These are phyloP conservation scores for Sander vitreus DNA, from an alignment of 2,113 vertebrate genomes.

Conservation along the genomic window DNA sequence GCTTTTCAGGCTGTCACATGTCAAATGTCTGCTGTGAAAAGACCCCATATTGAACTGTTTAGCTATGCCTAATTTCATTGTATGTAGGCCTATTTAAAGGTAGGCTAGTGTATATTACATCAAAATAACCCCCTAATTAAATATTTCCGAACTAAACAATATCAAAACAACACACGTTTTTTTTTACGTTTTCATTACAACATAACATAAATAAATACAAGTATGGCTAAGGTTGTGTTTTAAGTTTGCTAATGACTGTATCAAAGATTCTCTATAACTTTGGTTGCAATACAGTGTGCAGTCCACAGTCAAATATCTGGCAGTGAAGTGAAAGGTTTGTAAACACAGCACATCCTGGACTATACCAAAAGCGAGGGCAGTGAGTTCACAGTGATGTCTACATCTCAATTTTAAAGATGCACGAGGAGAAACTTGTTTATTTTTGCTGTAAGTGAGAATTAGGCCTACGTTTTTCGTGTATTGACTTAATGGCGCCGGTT, in stretches of 20 bases:
- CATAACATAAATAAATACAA: not conserved
- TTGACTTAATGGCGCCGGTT: constrained; percentile 14
- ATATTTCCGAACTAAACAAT: not conserved
- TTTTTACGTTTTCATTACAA: too few relatives aligned
- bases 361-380: constrained; percentile 64
- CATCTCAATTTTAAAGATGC: not conserved
- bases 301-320: constrained; percentile 52
- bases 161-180: not conserved
- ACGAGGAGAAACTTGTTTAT: constrained; percentile 5
- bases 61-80: not conserved
- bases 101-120: not conserved
- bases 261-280: too few relatives aligned
- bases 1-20: not conserved
- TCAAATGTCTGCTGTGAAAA: not conserved
- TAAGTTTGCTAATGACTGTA: not conserved
- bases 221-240: not conserved
- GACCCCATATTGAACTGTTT: not conserved
- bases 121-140: not conserved
- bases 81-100: not conserved
- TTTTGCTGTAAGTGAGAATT: not conserved
- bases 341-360: constrained; percentile 85
- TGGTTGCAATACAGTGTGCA: not conserved
- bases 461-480: fast-evolving
- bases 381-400: fast-evolving
- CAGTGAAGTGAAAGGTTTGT: constrained; percentile 75